phyloP scores from a whole-genome alignment of 2,888 invertebrate genomes.

The Drosophila anomalata region DNA sequence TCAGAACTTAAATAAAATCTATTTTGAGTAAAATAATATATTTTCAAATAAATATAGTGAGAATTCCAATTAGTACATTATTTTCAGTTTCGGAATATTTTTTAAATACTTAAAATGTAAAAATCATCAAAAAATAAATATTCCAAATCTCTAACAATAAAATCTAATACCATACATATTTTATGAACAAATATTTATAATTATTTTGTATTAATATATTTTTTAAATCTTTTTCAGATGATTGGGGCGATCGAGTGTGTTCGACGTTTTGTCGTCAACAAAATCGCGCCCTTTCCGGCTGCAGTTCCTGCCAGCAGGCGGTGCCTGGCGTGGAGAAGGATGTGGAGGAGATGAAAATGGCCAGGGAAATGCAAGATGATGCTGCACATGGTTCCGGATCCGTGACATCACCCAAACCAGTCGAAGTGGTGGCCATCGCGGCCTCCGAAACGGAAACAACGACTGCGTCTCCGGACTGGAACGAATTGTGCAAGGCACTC shows the following conservation, averaged over 20 bases:
- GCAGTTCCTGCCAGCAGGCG: conserved; percentile 75
- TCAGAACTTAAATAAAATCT: too few species aligned
- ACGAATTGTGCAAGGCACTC: conserved; percentile 87
- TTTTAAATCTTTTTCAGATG: background rate
- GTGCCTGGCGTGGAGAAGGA: conserved; percentile 19
- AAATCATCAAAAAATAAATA: background rate
- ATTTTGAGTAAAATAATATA: too few species aligned
- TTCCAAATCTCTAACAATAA: background rate
- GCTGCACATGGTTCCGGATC: conserved; percentile 54
- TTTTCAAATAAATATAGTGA: too few species aligned
- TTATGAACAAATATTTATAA: too few species aligned
- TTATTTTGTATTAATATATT: background rate
- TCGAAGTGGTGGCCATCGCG: background rate
- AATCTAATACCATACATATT: background rate
- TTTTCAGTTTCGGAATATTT: too few species aligned
- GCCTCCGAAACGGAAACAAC: conserved; percentile 13
- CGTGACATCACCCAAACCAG: background rate
- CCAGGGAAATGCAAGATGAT: conserved; percentile 53
- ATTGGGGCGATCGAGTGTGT: conserved; percentile 66
- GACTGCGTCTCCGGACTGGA: conserved; percentile 85
- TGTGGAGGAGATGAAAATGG: conserved; percentile 24
- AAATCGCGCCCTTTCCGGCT: conserved; percentile 74
- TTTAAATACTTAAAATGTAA: background rate
- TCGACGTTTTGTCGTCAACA: conserved; percentile 75
- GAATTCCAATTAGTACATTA: too few species aligned